Evolutionary conservation across 2,797 vertebrate species (phyloP), one percentile per base, ranked within the genome.

Genomic region (Hoplostethus mediterraneus): DNA sequence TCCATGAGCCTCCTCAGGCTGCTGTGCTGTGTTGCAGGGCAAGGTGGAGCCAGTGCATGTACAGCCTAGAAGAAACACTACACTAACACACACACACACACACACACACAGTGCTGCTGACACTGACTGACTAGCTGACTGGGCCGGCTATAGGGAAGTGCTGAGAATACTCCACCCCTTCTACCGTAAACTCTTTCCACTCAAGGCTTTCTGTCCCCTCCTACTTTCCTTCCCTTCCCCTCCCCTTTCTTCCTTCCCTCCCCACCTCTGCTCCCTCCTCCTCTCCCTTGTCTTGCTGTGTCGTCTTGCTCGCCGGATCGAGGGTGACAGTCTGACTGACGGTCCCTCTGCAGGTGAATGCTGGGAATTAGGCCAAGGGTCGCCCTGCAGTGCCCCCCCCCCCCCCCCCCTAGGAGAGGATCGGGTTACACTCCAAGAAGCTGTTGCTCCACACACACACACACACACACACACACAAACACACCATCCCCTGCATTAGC

Each of bases 301-400:
- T 72, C 55, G 60, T 30, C 16, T 55, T 55, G 52, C 73, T 69
- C 33, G 11, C 33, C 52, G 70, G 71, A 66, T 71, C 57, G 66
- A 57, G 58, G 44, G 30, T 3, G 16, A 16, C 42, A 47, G 1
- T 33, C 45, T 16, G 21, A 21, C 21, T 86, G 86, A 80, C 73
- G 84, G 69, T 87, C 77, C 85, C 83, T 87, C 87, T 92, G 91
- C 90, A 93, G 91, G 92, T 93, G 90, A 90, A 91, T 78, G 71
- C 79, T 89, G 87, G 82, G 84, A 93, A 91, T 79, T 74, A 82
- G 86, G 90, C 89, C 90, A 92, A 83, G 83, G 88, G 79, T 85
- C 81, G 63, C 63, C 57, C 75, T 81, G 79, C 80, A 78, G 60
- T 85, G 81, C 86, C 70, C 83, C 82, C 67, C 83, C 25, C 86